Percentiles rank a stretch among this genome's conserved stretches.
Conservation (phyloP, 1,140 invertebrate species). For the Aphis gossypii region DNA sequence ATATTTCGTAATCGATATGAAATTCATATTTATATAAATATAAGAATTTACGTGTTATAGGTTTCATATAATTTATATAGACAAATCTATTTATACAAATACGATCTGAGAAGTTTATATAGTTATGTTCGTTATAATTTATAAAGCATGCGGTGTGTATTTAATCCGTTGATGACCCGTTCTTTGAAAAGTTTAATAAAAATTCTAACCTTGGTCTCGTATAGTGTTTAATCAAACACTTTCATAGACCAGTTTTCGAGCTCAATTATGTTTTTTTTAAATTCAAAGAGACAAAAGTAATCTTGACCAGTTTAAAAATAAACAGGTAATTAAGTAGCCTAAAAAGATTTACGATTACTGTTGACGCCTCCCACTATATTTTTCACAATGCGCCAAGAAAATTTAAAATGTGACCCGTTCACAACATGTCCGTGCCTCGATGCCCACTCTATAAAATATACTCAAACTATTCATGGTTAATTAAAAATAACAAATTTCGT, state of each 20-base stretch:
- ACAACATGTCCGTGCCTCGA: background rate
- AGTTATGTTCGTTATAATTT: background rate
- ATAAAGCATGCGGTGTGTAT: background rate
- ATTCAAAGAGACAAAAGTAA: conserved; percentile 32
- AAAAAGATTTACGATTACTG: conserved; percentile 33
- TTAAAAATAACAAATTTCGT: conserved; percentile 5
- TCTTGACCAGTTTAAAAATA: conserved; percentile 41
- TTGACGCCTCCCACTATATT: conserved; percentile 28
- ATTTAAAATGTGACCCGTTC: conserved; percentile 28
- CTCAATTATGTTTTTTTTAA: conserved; percentile 13
- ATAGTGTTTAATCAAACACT: background rate
- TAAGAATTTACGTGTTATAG: background rate
- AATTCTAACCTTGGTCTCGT: conserved; percentile 30
- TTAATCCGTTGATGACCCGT: background rate
- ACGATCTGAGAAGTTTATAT: background rate
- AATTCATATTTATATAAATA: background rate
- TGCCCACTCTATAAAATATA: background rate
- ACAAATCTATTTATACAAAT: background rate
- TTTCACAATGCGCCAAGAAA: background rate
- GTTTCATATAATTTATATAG: background rate
- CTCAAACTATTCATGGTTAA: conserved; percentile 1
- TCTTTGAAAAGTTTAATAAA: conserved; percentile 1
- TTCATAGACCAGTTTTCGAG: conserved; percentile 32
- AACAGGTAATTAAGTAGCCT: conserved; percentile 26
- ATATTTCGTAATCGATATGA: background rate